A percentile compares a stretch with the other conserved stretches of the same genome.
These are phyloP conservation scores for Drosophila simulans DNA, from an alignment of 1,140 invertebrate species.

Conservation along the genomic window DNA sequence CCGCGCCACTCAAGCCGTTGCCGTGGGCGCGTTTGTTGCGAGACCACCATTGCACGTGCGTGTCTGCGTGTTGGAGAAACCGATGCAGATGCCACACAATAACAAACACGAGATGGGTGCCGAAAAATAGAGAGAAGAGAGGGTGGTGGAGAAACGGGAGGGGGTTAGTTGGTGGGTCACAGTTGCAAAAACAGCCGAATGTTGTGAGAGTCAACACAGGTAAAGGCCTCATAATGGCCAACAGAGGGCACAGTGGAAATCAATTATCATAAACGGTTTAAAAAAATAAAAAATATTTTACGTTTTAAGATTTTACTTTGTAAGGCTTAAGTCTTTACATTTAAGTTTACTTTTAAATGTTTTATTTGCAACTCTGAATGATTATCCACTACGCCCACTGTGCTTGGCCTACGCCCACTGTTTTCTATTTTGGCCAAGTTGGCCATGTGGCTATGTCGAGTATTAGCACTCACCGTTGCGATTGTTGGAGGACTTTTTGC, in stretches of 20 bases:
- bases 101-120: constrained; percentile 6
- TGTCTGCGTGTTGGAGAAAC: constrained; percentile 57
- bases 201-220: constrained; percentile 50
- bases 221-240: constrained; percentile 15
- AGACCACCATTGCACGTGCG: constrained; percentile 84
- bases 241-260: background rate
- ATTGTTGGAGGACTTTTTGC: constrained; percentile 83
- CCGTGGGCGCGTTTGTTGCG: constrained; percentile 81
- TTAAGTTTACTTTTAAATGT: background rate
- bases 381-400: constrained; percentile 24
- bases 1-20: constrained; percentile 48
- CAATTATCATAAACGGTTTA: no score
- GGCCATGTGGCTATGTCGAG: constrained; percentile 8
- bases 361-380: background rate
- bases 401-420: constrained; percentile 35
- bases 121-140: constrained; percentile 27
- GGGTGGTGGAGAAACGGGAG: background rate
- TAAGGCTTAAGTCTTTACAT: no score
- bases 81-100: constrained; percentile 15
- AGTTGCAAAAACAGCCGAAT: constrained; percentile 48
- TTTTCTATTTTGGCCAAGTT: constrained; percentile 26
- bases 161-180: constrained; percentile 24
- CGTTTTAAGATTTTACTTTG: background rate
- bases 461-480: constrained; percentile 78
- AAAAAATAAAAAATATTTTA: background rate